These are phyloP conservation scores for Trichonephila clavata DNA, from an alignment of 1,140 invertebrate genomes.

Conservation along the genomic window DNA sequence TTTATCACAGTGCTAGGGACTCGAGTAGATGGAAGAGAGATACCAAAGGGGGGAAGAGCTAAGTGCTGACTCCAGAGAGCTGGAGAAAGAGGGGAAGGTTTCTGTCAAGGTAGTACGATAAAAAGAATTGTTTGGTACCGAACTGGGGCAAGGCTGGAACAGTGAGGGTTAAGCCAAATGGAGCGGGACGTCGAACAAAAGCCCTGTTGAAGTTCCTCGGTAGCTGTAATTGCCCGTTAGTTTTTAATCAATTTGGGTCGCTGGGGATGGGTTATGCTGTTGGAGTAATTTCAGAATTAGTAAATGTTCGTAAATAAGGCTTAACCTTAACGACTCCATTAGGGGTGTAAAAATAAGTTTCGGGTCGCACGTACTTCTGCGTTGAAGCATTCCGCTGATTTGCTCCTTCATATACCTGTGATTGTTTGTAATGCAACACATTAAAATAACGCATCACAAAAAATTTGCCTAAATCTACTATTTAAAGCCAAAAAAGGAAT, in stretches of 20 bases:
- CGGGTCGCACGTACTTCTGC: too few relatives aligned
- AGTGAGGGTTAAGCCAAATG: conserved; percentile 30
- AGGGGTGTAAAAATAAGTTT: too few relatives aligned
- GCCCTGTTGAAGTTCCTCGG: background rate
- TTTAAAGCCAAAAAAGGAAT: too few relatives aligned
- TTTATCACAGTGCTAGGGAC: background rate
- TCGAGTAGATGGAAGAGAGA: background rate
- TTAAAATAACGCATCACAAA: too few relatives aligned
- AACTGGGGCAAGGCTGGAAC: conserved; percentile 36
- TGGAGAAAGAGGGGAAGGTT: background rate
- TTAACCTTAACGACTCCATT: too few relatives aligned
- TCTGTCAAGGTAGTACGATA: conserved; percentile 30
- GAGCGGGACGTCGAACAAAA: conserved; percentile 41
- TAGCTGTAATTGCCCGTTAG: background rate
- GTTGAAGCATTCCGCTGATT: too few relatives aligned
- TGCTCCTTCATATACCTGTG: too few relatives aligned
- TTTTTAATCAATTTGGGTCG: conserved; percentile 9
- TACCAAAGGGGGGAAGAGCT: background rate
- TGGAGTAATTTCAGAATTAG: background rate
- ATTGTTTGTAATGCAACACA: too few relatives aligned
- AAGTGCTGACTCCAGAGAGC: background rate
- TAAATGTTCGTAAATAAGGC: too few relatives aligned
- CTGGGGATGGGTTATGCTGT: background rate
- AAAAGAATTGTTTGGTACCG: background rate
- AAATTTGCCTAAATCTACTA: too few relatives aligned